phyloP scores from a whole-genome alignment of 2,797 vertebrate species.

The Parambassis ranga region DNA sequence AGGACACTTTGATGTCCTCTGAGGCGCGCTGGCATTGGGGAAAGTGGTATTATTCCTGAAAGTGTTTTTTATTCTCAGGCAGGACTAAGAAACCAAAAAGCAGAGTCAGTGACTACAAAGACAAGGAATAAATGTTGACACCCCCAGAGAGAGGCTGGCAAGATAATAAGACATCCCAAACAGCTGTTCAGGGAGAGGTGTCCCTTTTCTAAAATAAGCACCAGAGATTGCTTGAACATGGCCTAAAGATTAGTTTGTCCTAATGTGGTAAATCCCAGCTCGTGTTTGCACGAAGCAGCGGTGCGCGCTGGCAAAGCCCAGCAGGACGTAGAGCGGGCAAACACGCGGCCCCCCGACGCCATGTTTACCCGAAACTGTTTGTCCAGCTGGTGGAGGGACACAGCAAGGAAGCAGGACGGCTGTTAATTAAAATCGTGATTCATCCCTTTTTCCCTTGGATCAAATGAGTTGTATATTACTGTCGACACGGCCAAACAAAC shows the following conservation, averaged over 20 bases:
- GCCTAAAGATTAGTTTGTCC: constrained; percentile 55
- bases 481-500: constrained; percentile 59
- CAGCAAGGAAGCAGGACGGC: constrained; percentile 32
- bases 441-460: constrained; percentile 69
- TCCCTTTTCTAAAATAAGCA: constrained; percentile 26
- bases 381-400: constrained; percentile 76
- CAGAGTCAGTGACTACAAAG: constrained; percentile 25
- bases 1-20: constrained; percentile 12
- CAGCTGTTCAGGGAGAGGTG: constrained; percentile 54
- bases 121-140: not conserved
- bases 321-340: constrained; percentile 58
- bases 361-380: constrained; percentile 75
- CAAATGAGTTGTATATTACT: constrained; percentile 62
- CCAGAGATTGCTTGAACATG: constrained; percentile 52
- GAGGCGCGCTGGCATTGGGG: not conserved
- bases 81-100: constrained; percentile 20
- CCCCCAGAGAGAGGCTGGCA: not conserved
- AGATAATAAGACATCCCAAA: constrained; percentile 37
- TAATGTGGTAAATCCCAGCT: constrained; percentile 58
- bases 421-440: constrained; percentile 85
- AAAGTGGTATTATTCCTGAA: constrained; percentile 1
- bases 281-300: constrained; percentile 61
- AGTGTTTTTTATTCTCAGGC: constrained; percentile 5
- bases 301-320: constrained; percentile 40
- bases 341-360: constrained; percentile 52